Evolutionary conservation across 2,113 vertebrate genomes (phyloP), one percentile per base, ranked within the genome.

Genomic region (Catharus minimus): DNA sequence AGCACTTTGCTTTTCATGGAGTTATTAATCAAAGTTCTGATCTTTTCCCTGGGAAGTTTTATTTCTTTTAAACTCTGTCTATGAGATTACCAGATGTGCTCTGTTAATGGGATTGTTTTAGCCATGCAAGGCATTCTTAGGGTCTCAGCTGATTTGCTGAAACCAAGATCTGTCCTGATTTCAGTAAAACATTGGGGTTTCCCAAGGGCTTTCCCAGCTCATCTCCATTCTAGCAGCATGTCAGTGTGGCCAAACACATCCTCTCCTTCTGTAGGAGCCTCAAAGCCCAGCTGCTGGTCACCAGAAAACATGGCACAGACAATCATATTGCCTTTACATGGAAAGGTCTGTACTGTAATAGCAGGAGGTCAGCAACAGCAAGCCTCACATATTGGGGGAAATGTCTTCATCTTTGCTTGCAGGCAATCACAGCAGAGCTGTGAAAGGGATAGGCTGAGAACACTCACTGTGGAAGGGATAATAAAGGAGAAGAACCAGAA

Each of bases 11-110:
- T 94, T 87, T 94, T 57, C 83, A 82, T 39, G 50, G 58, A 69
- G 58, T 39, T 79, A 93, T 90, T 93, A 90, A 76, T 78, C 66
- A 81, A 79, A 82, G 15, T 73, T 90, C 66, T 95, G 90, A 93
- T 71, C 69, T 90, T 93, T 95, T 82, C 87, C 83, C 86, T 90
- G 62, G 76, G 81, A 81, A 90, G 69, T 73, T 94, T 93, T 94
- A 83, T 86, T 95, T 95, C 88, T 88, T 88, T 81, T 83, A 44
- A 91, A 78, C 73, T 91, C 61, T 86, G 36, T 79, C 66, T 89
- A 44, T 92, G 73, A 89, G 38, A 66, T 86, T 79, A 89, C 88
- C 93, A 96, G 90, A 93, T 92, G 93, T 94, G 77, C 66, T 50
- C 21, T 36, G 33, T 90, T 76, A 52, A 62, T 76, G 66, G 46